phyloP scores from a whole-genome alignment of 2,888 invertebrate species.

The Dicyrtoma fusca region DNA sequence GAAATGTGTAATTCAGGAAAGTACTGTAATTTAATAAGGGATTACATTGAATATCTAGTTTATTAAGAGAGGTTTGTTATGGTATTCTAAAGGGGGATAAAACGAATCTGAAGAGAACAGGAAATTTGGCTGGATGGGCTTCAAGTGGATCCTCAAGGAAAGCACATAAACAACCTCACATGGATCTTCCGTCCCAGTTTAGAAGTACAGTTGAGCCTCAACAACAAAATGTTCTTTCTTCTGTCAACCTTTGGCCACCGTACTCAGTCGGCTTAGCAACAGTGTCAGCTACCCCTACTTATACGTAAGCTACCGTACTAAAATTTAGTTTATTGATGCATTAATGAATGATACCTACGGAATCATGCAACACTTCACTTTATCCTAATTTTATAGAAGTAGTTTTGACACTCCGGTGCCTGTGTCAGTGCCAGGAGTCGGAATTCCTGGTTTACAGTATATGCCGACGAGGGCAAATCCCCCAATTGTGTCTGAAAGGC shows the following conservation, averaged over 20 bases:
- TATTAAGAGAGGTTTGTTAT: background rate
- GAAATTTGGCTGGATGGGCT: constrained; percentile 64
- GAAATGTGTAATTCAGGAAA: too few relatives aligned
- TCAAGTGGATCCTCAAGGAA: constrained; percentile 60
- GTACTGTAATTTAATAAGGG: too few relatives aligned
- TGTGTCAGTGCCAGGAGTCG: background rate
- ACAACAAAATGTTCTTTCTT: constrained; percentile 49
- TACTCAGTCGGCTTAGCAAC: constrained; percentile 64
- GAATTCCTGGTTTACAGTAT: background rate
- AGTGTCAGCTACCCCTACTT: constrained; percentile 38
- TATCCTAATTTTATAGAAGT: background rate
- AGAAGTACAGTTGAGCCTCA: constrained; percentile 58
- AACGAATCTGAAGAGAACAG: constrained; percentile 66
- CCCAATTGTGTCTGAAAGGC: background rate
- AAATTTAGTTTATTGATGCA: background rate
- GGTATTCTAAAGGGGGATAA: constrained; percentile 57
- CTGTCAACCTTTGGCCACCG: constrained; percentile 64
- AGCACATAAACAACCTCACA: constrained; percentile 64
- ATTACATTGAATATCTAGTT: too few relatives aligned
- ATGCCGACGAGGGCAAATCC: background rate
- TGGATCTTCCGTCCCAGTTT: constrained; percentile 47
- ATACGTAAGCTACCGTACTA: constrained; percentile 18
- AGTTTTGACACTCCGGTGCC: background rate
- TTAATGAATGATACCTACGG: too few relatives aligned
- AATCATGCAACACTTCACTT: too few relatives aligned